Base-by-base conservation (phyloP, 2,888 invertebrate species). In the Phytoseiulus persimilis region DNA sequence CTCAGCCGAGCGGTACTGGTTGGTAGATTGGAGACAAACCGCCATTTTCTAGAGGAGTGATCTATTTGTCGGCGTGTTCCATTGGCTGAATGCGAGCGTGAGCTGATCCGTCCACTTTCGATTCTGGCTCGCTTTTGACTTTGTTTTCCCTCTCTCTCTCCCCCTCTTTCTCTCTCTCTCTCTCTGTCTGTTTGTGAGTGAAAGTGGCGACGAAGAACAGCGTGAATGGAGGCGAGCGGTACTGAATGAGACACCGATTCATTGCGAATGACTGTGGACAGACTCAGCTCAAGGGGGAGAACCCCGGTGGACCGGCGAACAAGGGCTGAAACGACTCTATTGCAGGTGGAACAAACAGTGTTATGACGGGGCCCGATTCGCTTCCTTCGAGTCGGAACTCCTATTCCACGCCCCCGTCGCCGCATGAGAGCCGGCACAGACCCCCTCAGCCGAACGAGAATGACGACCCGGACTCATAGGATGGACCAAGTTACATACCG, bases 1-100 rank as follows among this genome's bases (percentile, higher is more conserved):
- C 90, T 32, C 91, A 91, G 46, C 90, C 91, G 23, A 90, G 91
- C 45, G 90, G 90, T n/a, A 90, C 90, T n/a, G 91, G 91, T 90
- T 89, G 90, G 32, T 91, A 90, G 87, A 91, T 90, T 89, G 90
- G 90, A 23, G 91, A 91, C 90, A 91, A 90, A n/a, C 91, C 91
- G 0, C 91, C 91, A 0, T 91, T 91, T 11, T 91, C 91, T 32
- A 65, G 18, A 65, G 11, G 65, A 65, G 1, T 11, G 65, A 6
- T 65, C 65, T 65, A 39, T 9, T 39, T 39, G 39, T 39, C 9
- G 39, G 39, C 39, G 1, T 65, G 65, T 14, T 65, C 18, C 28
- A 14, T 65, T 65, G 23, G 5, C 18, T 65, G 65, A 65, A 65
- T 65, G 65, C 65, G 65, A 23, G 65, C 65, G 65, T 65, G 65